Percentiles rank a stretch among this genome's conserved stretches.
Evolutionary conservation across 2,113 vertebrate genomes (phyloP).

Genomic region (Peromyscus maniculatus): DNA sequence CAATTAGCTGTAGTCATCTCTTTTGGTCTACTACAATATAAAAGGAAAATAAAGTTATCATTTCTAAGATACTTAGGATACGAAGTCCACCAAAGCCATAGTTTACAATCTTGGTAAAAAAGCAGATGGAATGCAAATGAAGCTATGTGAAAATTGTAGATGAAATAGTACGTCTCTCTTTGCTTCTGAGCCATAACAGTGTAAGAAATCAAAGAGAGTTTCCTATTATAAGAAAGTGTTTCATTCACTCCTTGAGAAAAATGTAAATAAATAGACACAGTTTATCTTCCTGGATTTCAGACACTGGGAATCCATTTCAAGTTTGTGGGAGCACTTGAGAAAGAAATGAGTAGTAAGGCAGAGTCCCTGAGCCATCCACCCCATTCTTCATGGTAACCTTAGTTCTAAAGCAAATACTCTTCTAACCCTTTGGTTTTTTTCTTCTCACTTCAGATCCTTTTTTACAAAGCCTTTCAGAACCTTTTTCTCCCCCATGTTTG

Average conservation of each 20-base stretch:
- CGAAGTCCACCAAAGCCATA: not conserved
- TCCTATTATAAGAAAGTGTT: not conserved
- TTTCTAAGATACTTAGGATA: not conserved
- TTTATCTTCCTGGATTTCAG: not conserved
- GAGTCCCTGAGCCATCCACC: not conserved
- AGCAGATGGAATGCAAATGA: not conserved
- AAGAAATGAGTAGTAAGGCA: not conserved
- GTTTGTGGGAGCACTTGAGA: not conserved
- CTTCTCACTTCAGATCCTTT: not conserved
- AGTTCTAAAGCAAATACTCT: not conserved
- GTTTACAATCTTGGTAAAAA: constrained; percentile 21
- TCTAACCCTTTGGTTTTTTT: not conserved
- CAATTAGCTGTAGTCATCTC: not conserved
- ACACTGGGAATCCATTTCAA: not conserved
- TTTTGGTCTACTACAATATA: not conserved
- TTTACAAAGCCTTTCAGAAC: not conserved
- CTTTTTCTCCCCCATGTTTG: not conserved
- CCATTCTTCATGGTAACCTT: not conserved
- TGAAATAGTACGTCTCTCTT: not conserved
- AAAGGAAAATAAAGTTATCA: constrained; percentile 14
- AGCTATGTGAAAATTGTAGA: not conserved
- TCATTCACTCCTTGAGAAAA: not conserved
- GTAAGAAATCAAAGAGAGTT: not conserved
- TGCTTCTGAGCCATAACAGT: not conserved
- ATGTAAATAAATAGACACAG: not conserved